These are phyloP conservation scores for Oscheius myriophilus DNA, from an alignment of 2,888 invertebrate species.

Conservation along the genomic window DNA sequence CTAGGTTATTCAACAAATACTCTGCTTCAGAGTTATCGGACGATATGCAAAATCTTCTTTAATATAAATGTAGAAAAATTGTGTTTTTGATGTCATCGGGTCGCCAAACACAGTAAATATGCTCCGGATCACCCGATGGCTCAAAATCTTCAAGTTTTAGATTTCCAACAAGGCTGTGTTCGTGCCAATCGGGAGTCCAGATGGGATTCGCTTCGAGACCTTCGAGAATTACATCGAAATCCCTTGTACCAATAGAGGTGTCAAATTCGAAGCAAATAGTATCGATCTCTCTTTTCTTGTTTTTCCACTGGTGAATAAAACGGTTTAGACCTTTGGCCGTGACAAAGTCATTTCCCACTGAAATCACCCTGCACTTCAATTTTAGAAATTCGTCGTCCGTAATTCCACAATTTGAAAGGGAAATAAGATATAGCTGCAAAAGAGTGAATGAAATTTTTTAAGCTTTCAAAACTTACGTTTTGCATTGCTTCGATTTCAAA, in stretches of 20 bases:
- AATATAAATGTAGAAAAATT: neutral
- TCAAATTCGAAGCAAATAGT: neutral
- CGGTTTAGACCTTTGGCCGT: no score
- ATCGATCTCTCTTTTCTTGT: neutral
- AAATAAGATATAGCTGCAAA: no score
- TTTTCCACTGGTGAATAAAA: constrained; percentile 1
- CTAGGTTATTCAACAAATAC: constrained; percentile 4
- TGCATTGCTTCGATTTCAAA: no score
- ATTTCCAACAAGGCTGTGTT: neutral
- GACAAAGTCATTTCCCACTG: no score
- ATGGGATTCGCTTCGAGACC: neutral
- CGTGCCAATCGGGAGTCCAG: constrained; percentile 4
- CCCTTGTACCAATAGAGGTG: neutral
- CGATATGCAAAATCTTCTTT: neutral
- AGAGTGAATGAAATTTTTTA: no score
- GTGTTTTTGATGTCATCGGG: neutral
- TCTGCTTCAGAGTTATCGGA: neutral
- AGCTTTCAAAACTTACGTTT: no score
- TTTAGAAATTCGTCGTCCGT: no score
- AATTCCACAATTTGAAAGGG: no score
- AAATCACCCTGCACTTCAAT: neutral
- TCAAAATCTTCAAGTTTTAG: constrained; percentile 2
- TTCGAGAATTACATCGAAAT: neutral
- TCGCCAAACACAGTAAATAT: constrained; percentile 6
- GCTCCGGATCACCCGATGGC: constrained; percentile 14